Base-by-base conservation (phyloP, 2,888 invertebrate genomes). In the Mylabris sibirica region DNA sequence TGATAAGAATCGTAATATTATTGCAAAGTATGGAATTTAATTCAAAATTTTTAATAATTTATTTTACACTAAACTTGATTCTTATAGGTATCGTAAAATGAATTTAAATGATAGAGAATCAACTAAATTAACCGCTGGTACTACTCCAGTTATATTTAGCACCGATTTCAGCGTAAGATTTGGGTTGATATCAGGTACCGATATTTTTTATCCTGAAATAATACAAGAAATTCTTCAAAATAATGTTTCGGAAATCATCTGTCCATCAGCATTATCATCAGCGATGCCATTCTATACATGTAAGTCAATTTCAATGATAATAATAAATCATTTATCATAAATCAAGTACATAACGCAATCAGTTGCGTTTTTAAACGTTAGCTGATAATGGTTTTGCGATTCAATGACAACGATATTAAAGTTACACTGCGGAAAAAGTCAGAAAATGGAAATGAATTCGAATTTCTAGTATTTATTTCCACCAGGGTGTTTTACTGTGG, bases 81-180 rank as follows among this genome's bases (percentile, higher is more conserved):
- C 49, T 72, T 75, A 53, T 61, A 78, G 78, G 64, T 78, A 78
- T 49, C 72, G 77, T 8, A 79, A 79, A 65, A 78, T 78, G 8
- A 75, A 78, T 64, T 65, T 79, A 6, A 73, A 53, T 60, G 2
- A 61, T 30, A 30, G 30, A 0, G 79, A 79, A 68, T 70, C 76
- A 4, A 8, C 5, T 6, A 68, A 66, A 9, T 60, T 78, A n/a
- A 78, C 78, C 3, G 70, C 78, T 22, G 79, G 79, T 20, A 71
- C 59, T 17, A 75, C 74, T n/a, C 57, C 63, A 8, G 71, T 67
- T 9, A 71, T 66, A 22, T 79, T 78, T 60, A 66, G 34, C 0
- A 78, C 79, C 2, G 71, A 76, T 66, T 79, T 79, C 69, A 75
- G 75, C 38, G 65, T 72, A 3, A 75, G 71, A 41, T 79, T 79